These are phyloP conservation scores for Gallinago nigripennis DNA, from an alignment of 2,797 vertebrate genomes.

Conservation along the genomic window DNA sequence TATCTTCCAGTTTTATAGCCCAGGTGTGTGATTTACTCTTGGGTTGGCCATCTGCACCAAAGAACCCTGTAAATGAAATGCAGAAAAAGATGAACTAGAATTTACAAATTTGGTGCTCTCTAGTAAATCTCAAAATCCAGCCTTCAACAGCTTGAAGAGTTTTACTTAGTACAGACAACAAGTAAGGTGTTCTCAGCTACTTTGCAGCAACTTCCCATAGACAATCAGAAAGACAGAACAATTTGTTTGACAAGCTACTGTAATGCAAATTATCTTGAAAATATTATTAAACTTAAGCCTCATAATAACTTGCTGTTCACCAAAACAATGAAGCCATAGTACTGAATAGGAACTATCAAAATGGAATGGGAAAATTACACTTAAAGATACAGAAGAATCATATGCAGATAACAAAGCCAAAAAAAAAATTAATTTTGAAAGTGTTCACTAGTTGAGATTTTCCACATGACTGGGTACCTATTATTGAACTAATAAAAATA, in stretches of 20 bases:
- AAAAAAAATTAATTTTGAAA: conserved; percentile 45
- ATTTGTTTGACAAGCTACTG: conserved; percentile 29
- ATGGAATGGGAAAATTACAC: conserved; percentile 39
- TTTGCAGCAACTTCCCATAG: background rate
- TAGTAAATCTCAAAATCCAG: background rate
- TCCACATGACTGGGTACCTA: conserved; percentile 6
- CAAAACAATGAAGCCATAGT: conserved; percentile 37
- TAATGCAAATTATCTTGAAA: conserved; percentile 27
- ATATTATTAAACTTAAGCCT: conserved; percentile 52
- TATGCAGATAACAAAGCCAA: conserved; percentile 19
- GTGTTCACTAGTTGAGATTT: conserved; percentile 14
- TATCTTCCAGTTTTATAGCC: background rate
- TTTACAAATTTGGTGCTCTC: background rate
- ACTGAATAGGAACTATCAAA: background rate
- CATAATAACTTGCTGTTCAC: background rate
- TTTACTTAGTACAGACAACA: background rate
- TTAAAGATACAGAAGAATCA: conserved; percentile 12
- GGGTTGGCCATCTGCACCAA: background rate
- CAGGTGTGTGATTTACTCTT: background rate
- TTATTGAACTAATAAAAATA: conserved; percentile 58
- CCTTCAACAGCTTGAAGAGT: background rate
- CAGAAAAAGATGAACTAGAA: background rate
- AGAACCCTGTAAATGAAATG: background rate
- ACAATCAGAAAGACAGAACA: background rate
- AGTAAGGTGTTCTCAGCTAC: background rate